A percentile compares a stretch with the other conserved stretches of the same genome.
These are phyloP conservation scores for Andrena marginata DNA, from an alignment of 2,888 invertebrate genomes.

Conservation along the genomic window DNA sequence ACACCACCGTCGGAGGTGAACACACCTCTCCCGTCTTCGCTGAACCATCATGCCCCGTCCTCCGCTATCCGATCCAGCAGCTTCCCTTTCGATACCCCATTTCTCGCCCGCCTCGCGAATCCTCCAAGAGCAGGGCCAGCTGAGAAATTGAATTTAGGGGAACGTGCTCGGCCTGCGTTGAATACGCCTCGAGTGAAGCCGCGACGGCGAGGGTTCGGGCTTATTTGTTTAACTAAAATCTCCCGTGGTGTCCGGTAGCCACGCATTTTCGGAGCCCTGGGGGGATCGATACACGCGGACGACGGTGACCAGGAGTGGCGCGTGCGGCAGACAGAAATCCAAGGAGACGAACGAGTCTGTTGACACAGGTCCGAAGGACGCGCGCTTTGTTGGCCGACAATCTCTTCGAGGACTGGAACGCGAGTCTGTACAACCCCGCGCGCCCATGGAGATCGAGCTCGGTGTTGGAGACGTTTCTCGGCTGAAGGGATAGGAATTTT, in stretches of 20 bases:
- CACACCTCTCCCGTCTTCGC: background rate
- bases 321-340: conserved; percentile 72
- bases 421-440: conserved; percentile 49
- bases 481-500: no score
- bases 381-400: conserved; percentile 59
- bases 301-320: conserved; percentile 54
- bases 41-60: background rate
- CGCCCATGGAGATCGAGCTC: background rate
- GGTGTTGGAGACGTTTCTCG: background rate
- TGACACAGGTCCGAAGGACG: conserved; percentile 73
- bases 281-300: conserved; percentile 69
- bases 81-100: background rate
- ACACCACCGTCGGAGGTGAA: background rate
- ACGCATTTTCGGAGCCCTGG: conserved; percentile 44
- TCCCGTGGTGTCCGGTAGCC: conserved; percentile 73
- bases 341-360: conserved; percentile 68
- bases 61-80: background rate
- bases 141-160: conserved; percentile 43
- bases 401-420: conserved; percentile 51
- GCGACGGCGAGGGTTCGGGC: conserved; percentile 39
- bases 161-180: conserved; percentile 26
- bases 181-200: conserved; percentile 55
- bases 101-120: background rate
- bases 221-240: conserved; percentile 82
- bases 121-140: background rate